These are phyloP conservation scores for Hylomyscus alleni DNA, from an alignment of 2,797 vertebrate genomes.

Conservation along the genomic window DNA sequence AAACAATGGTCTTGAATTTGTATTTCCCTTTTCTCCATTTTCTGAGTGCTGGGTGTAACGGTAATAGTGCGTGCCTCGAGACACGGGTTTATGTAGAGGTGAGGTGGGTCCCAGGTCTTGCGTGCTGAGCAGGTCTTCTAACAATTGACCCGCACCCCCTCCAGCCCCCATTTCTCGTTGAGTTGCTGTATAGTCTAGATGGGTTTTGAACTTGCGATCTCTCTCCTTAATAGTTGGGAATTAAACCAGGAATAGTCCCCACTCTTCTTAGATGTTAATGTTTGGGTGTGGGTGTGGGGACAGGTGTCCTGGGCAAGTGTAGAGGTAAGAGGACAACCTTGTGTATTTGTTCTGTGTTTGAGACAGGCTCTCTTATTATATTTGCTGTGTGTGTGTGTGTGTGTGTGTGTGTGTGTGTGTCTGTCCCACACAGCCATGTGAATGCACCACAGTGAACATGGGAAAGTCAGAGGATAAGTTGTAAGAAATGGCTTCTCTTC, in stretches of 20 bases:
- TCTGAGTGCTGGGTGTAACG: background rate
- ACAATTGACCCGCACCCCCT: too few species aligned
- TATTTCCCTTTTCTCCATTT: too few species aligned
- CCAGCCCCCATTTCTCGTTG: background rate
- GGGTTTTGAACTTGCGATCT: background rate
- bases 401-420: background rate
- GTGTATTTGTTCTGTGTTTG: background rate
- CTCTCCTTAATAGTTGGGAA: background rate
- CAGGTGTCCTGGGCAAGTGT: background rate
- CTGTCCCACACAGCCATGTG: background rate
- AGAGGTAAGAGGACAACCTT: background rate
- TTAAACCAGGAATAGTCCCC: background rate
- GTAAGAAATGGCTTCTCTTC: background rate
- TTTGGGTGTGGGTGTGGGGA: background rate
- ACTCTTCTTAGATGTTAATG: background rate
- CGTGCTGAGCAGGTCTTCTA: background rate
- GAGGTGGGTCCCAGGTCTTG: background rate
- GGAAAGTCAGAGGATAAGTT: background rate
- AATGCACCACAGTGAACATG: background rate
- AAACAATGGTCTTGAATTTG: background rate
- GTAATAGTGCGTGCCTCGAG: background rate
- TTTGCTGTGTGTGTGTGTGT: too few species aligned
- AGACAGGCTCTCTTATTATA: background rate
- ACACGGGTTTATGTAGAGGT: background rate
- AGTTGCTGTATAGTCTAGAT: background rate